Evolutionary conservation across 2,888 invertebrate species (phyloP), one percentile per base, ranked within the genome.

Genomic region (Drosophila gaucha): DNA sequence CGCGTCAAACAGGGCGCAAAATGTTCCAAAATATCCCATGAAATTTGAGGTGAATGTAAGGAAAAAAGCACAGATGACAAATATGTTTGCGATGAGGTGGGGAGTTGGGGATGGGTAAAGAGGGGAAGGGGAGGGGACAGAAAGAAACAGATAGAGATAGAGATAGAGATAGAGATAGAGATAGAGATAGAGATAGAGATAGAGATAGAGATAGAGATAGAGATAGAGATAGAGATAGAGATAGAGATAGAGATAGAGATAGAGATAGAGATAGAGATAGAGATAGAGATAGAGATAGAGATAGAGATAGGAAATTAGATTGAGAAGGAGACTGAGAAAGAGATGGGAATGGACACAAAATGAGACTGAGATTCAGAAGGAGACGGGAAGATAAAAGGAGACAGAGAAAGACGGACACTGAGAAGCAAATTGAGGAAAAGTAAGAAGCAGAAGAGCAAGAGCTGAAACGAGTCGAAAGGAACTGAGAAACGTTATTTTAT

Each of bases 11-110:
- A 60, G 36, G 52, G 16, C 14, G 24, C 35, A 56, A 63, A 68
- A 67, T 74, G 47, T 60, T n/a, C n/a, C n/a, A 39, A 56, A 60
- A 70, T 56, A 43, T 51, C 51, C 44, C 70, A 26, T 59, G 70
- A 41, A 67, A 71, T 47, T 66, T 51, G 49, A 66, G 56, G 55
- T 67, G 52, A 47, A 68, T 54, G 26, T 35, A 44, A 41, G 35
- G 12, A 22, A 35, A 51, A n/a, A 36, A 28, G 28, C 28, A 30
- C 52, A n/a, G n/a, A 49, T 54, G 46, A 41, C 28, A 30, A 51
- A 36, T 44, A 22, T 22, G 2, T 47, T 30, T 3, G 30, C 12
- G 22, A 12, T 10, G 9, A 26, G 10, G 18, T 6, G 6, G 6
- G 2, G 9, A 16, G 3, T 1, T 10, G 6, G 0, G 6, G 1